phyloP scores from a whole-genome alignment of 2,888 invertebrate genomes.

The Drosophila peninsularis region DNA sequence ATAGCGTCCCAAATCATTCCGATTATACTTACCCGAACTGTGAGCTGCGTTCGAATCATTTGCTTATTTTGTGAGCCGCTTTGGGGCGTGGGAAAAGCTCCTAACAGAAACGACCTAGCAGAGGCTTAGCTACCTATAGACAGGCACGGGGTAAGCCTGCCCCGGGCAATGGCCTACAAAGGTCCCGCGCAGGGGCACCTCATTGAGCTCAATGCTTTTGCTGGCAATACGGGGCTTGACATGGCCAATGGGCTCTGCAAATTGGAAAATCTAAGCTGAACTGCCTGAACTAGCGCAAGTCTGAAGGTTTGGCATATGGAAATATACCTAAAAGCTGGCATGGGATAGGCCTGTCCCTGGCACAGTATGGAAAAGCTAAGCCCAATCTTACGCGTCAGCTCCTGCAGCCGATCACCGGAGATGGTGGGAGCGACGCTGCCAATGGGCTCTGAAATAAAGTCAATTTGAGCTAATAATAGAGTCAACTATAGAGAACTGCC shows the following conservation, averaged over 20 bases:
- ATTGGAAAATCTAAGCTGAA: slow-evolving; percentile 1
- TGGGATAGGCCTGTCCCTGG: slow-evolving; percentile 90
- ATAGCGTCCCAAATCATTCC: too few relatives aligned
- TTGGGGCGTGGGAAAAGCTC: slow-evolving; percentile 11
- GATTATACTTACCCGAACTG: slow-evolving; percentile 49
- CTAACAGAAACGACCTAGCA: slow-evolving; percentile 41
- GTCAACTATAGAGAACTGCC: slow-evolving; percentile 44
- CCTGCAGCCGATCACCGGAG: slow-evolving; percentile 86
- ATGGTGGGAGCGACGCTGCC: slow-evolving; percentile 89
- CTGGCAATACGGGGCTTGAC: slow-evolving; percentile 82
- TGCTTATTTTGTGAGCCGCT: slow-evolving; percentile 58
- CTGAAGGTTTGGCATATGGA: slow-evolving; percentile 31
- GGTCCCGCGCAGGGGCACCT: slow-evolving; percentile 64
- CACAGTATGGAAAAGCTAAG: slow-evolving; percentile 88
- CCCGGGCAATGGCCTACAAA: slow-evolving; percentile 87
- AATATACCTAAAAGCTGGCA: slow-evolving; percentile 90
- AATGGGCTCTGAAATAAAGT: slow-evolving; percentile 86
- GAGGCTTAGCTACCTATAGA: slow-evolving; percentile 87
- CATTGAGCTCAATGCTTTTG: slow-evolving; percentile 83
- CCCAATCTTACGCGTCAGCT: slow-evolving; percentile 84
- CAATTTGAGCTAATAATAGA: too few relatives aligned
- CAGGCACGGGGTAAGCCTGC: slow-evolving; percentile 88
- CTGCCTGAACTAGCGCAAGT: slow-evolving; percentile 47
- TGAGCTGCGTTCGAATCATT: slow-evolving; percentile 20
- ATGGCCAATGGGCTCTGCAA: slow-evolving; percentile 82